These are phyloP conservation scores for Drosophila infuscata DNA, from an alignment of 2,888 invertebrate genomes.

Conservation along the genomic window DNA sequence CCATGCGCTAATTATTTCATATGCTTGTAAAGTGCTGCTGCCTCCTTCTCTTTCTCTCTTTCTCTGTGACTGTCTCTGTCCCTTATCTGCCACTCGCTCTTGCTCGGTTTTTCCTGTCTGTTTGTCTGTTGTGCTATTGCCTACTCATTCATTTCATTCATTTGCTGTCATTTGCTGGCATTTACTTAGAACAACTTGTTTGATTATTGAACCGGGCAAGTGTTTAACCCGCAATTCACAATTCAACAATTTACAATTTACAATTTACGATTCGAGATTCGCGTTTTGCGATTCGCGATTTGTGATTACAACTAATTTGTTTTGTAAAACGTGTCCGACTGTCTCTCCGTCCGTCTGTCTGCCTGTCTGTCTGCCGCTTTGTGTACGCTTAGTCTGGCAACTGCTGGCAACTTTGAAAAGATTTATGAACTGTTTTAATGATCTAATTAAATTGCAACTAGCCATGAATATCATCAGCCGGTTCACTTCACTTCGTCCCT, in stretches of 20 bases:
- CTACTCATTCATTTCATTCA: conserved; percentile 40
- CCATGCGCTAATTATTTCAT: conserved; percentile 79
- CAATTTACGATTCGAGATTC: conserved; percentile 43
- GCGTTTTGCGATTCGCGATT: conserved; percentile 51
- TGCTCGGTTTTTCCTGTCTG: conserved; percentile 8
- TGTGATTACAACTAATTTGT: conserved; percentile 73
- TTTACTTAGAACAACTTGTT: conserved; percentile 75
- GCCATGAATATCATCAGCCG: conserved; percentile 73
- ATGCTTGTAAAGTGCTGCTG: conserved; percentile 56
- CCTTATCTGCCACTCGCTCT: conserved; percentile 14
- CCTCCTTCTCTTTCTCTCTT: conserved; percentile 15
- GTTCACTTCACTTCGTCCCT: conserved; percentile 49
- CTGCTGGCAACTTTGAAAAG: conserved; percentile 58
- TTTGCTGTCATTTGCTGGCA: conserved; percentile 51
- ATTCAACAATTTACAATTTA: conserved; percentile 44
- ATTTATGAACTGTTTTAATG: conserved; percentile 82
- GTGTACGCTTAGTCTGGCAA: conserved; percentile 23
- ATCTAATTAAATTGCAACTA: conserved; percentile 82
- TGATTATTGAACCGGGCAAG: conserved; percentile 75
- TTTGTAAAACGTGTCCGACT: conserved; percentile 64
- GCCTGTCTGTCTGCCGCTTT: conserved; percentile 28
- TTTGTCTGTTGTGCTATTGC: conserved; percentile 23
- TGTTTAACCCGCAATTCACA: conserved; percentile 59
- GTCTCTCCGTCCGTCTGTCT: not conserved
- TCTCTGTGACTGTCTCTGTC: not conserved